These are phyloP conservation scores for Drosophila pseudoobscura DNA, from an alignment of 1,140 invertebrate genomes.

Conservation along the genomic window DNA sequence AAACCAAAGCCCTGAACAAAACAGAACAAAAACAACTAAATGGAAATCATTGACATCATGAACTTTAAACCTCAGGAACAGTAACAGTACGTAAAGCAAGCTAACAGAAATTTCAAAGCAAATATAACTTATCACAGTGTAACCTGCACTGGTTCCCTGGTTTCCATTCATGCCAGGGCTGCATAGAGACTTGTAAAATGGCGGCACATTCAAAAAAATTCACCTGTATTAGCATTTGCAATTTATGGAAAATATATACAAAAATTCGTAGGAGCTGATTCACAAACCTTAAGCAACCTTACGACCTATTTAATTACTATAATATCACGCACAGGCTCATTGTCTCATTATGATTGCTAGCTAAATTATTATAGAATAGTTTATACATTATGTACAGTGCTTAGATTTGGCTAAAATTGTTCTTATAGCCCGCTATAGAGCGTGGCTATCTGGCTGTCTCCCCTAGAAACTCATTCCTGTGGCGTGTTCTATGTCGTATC, in stretches of 20 bases:
- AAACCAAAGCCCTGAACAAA: too few relatives aligned
- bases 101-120: too few relatives aligned
- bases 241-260: conserved; percentile 9
- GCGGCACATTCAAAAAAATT: too few relatives aligned
- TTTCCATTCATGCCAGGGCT: too few relatives aligned
- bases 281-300: conserved; percentile 60
- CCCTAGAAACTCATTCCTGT: conserved; percentile 42
- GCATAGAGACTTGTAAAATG: too few relatives aligned
- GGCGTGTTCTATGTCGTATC: conserved; percentile 56
- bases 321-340: conserved; percentile 58
- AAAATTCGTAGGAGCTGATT: conserved; percentile 13
- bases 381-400: conserved; percentile 50
- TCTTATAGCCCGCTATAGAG: neutral
- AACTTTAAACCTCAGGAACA: too few relatives aligned
- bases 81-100: too few relatives aligned
- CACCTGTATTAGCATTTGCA: too few relatives aligned
- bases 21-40: too few relatives aligned
- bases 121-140: too few relatives aligned
- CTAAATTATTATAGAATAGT: conserved; percentile 7
- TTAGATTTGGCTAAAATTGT: conserved; percentile 34
- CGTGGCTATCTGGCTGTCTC: neutral
- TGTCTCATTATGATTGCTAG: neutral
- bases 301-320: conserved; percentile 24
- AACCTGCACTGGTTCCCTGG: too few relatives aligned
- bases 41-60: too few relatives aligned